Percentiles rank a stretch among this genome's conserved stretches.
phyloP scores from a whole-genome alignment of 2,797 vertebrate species.

The Leuciscus waleckii region DNA sequence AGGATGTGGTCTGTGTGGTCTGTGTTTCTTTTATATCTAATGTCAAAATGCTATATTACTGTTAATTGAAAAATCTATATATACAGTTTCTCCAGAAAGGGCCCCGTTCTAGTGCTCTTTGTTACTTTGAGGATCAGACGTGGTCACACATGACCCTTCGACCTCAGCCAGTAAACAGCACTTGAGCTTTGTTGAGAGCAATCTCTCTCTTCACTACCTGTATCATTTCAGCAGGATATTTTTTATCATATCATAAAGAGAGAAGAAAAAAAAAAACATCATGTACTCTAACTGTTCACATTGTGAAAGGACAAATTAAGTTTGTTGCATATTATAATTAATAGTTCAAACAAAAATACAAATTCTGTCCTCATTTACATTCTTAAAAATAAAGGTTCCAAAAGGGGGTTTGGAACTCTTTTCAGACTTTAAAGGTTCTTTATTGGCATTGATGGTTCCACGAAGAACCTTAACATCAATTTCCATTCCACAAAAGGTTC shows the following conservation, averaged over 20 bases:
- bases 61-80: neutral
- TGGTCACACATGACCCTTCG: constrained; percentile 72
- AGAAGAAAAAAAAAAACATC: neutral
- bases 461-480: neutral
- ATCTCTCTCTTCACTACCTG: constrained; percentile 64
- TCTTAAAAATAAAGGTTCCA: neutral
- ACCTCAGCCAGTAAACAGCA: constrained; percentile 78
- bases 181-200: constrained; percentile 71
- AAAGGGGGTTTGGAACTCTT: neutral
- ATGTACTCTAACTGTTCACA: neutral
- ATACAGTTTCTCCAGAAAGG: constrained; percentile 12
- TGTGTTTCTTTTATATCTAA: too few relatives aligned
- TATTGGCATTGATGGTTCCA: too few relatives aligned
- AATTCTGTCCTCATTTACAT: neutral
- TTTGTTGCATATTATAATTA: neutral
- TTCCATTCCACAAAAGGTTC: neutral
- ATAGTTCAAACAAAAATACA: neutral
- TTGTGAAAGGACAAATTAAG: neutral
- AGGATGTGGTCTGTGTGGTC: constrained; percentile 29
- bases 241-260: constrained; percentile 30
- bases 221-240: constrained; percentile 55
- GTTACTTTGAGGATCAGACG: constrained; percentile 67
- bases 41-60: neutral
- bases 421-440: too few relatives aligned
- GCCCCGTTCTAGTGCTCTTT: constrained; percentile 52